Percentiles rank a stretch among this genome's conserved stretches.
These are phyloP conservation scores for Turritopsis rubra DNA, from an alignment of 30 jellyfish, hydroid and myxozoan genomes.

Conservation along the genomic window DNA sequence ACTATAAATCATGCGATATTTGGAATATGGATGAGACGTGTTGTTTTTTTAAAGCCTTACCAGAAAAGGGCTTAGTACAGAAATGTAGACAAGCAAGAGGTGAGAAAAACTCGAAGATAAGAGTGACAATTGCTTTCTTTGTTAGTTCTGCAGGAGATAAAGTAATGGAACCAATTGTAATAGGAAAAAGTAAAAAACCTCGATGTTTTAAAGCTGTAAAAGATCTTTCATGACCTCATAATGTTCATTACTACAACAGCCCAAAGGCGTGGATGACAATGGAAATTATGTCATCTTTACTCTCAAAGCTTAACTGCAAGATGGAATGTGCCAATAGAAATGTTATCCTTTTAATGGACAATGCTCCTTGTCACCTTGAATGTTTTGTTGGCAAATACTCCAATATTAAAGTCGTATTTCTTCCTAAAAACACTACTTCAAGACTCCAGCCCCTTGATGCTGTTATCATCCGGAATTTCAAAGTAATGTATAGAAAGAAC, in stretches of 20 bases:
- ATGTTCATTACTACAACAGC: slow-evolving; percentile 28
- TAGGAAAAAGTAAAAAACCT: too few species aligned
- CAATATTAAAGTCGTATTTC: too few species aligned
- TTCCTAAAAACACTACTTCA: slow-evolving; percentile 42
- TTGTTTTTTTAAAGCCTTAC: too few species aligned
- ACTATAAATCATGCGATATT: too few species aligned
- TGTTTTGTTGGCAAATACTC: too few species aligned
- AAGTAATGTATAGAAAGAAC: too few species aligned
- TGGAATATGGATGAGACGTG: too few species aligned
- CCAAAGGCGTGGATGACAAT: slow-evolving; percentile 47
- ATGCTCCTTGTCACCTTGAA: too few species aligned
- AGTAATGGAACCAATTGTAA: slow-evolving; percentile 28
- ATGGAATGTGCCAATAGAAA: slow-evolving; percentile 8
- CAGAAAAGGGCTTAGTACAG: too few species aligned
- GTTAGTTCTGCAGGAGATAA: not conserved
- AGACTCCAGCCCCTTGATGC: slow-evolving; percentile 45
- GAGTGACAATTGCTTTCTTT: slow-evolving; percentile 10
- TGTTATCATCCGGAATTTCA: too few species aligned
- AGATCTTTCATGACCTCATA: slow-evolving; percentile 25
- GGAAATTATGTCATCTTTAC: slow-evolving; percentile 29
- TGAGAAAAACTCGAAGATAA: not conserved
- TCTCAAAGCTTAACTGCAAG: slow-evolving; percentile 23
- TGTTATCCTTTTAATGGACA: too few species aligned
- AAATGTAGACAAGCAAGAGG: not conserved
- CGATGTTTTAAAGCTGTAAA: slow-evolving; percentile 30